Percentiles rank a stretch among this genome's conserved stretches.
Evolutionary conservation across 2,113 vertebrate genomes (phyloP).

Genomic region (Corythornis madagascariensis): DNA sequence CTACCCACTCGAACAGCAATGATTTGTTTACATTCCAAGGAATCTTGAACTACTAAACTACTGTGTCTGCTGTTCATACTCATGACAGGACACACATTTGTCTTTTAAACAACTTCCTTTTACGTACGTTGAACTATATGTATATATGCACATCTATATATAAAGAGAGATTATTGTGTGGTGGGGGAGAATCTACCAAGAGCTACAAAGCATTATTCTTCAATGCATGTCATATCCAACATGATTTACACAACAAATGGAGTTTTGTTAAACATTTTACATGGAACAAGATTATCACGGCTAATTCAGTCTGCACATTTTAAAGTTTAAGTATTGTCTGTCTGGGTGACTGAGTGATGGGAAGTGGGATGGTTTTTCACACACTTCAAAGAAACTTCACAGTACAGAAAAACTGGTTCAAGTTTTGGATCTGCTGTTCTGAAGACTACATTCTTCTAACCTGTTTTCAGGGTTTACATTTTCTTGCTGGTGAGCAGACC

Average conservation of each 20-base stretch:
- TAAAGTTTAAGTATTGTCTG: background rate
- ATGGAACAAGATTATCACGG: conserved; percentile 30
- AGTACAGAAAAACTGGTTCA: background rate
- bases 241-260: conserved; percentile 60
- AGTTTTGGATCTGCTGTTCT: background rate
- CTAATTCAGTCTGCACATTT: background rate
- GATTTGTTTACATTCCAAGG: conserved; percentile 73
- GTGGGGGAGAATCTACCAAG: background rate
- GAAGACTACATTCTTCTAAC: background rate
- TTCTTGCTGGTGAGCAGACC: background rate
- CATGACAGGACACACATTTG: conserved; percentile 75
- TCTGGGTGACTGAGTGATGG: background rate
- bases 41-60: conserved; percentile 68
- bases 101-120: conserved; percentile 79
- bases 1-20: conserved; percentile 52
- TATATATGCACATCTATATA: background rate
- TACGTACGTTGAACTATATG: conserved; percentile 56
- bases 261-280: conserved; percentile 52
- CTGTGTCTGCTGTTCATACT: conserved; percentile 70
- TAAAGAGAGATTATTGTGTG: conserved; percentile 14
- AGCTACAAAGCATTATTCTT: conserved; percentile 38
- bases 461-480: background rate
- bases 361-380: background rate
- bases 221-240: background rate
- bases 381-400: background rate